Evolutionary conservation across 1,140 invertebrate genomes (phyloP).

Genomic region (Planococcus citri): DNA sequence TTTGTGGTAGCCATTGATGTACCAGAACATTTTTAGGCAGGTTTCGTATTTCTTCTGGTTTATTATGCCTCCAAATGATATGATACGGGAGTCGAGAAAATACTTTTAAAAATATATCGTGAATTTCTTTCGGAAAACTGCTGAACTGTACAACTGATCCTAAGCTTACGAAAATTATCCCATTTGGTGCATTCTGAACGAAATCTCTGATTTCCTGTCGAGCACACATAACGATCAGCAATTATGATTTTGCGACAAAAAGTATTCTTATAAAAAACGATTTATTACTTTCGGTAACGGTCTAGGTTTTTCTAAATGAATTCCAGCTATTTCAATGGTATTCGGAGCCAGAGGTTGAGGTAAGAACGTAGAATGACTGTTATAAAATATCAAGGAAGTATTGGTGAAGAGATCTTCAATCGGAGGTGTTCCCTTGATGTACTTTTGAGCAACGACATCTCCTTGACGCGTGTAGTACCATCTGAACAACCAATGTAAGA

Average conservation of each 20-base stretch:
- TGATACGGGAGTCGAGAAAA: neutral
- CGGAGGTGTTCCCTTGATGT: conserved; percentile 31
- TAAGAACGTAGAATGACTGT: conserved; percentile 47
- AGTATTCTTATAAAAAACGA: neutral
- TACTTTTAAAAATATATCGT: neutral
- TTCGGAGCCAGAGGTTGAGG: conserved; percentile 44
- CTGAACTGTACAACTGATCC: neutral
- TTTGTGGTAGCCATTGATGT: neutral
- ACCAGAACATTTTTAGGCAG: neutral
- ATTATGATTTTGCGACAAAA: too few species aligned
- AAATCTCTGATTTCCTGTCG: neutral
- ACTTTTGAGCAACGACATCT: conserved; percentile 23
- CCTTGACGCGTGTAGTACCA: neutral
- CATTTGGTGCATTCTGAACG: neutral
- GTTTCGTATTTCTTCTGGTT: neutral
- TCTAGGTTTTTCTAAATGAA: conserved; percentile 45
- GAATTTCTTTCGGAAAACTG: neutral
- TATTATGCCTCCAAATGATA: neutral
- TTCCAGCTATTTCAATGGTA: conserved; percentile 53
- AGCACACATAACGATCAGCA: neutral
- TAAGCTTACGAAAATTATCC: neutral
- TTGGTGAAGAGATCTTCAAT: conserved; percentile 42
- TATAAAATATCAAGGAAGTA: conserved; percentile 46
- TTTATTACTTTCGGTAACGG: conserved; percentile 38
- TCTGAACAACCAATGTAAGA: conserved; percentile 11